Percentiles rank a stretch among this genome's conserved stretches.
Evolutionary conservation across 2,797 vertebrate genomes (phyloP).

Genomic region (Psittacula derbiana): DNA sequence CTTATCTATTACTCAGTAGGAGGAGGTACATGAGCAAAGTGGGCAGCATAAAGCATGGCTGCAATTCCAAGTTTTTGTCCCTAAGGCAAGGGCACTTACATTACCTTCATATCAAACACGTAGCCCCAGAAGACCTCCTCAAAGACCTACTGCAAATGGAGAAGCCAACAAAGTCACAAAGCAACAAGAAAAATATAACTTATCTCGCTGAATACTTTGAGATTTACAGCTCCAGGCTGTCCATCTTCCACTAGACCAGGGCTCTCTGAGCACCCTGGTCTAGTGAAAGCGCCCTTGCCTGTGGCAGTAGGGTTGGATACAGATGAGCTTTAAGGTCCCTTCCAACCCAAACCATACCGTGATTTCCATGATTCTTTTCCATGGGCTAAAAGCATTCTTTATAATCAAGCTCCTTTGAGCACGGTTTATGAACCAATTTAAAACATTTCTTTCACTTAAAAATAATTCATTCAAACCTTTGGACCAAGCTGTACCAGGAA

Average conservation of each 20-base stretch:
- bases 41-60: background rate
- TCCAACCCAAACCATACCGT: background rate
- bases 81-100: background rate
- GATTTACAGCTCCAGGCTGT: background rate
- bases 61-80: background rate
- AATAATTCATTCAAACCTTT: background rate
- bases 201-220: background rate
- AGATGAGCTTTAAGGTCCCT: rapidly evolving
- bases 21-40: background rate
- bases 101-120: background rate
- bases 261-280: background rate
- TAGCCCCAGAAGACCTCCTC: background rate
- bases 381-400: background rate
- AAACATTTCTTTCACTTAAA: background rate
- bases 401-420: background rate
- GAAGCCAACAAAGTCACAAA: background rate
- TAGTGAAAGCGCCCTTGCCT: background rate
- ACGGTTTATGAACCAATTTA: background rate
- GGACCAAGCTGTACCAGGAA: background rate
- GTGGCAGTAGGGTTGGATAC: background rate
- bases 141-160: background rate
- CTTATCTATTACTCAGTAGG: background rate
- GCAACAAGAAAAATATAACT: background rate
- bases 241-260: background rate
- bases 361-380: background rate